These are phyloP conservation scores for Rhopalosiphum nymphaeae DNA, from an alignment of 2,888 invertebrate species.

Conservation along the genomic window DNA sequence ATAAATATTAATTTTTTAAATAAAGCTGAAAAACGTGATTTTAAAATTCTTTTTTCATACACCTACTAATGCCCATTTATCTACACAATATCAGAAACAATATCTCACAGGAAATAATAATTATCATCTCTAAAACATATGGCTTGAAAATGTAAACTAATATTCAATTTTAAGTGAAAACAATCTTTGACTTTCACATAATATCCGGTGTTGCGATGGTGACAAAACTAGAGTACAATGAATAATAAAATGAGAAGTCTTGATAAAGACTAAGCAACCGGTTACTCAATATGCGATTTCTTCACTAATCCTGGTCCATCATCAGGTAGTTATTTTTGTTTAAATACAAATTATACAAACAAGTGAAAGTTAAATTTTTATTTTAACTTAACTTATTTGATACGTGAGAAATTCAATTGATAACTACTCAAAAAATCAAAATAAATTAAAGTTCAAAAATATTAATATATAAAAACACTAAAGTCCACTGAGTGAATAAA, in stretches of 20 bases:
- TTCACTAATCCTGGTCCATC: conserved; percentile 17
- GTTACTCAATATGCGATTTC: conserved; percentile 53
- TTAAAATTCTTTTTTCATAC: not conserved
- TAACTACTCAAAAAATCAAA: not conserved
- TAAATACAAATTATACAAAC: conserved; percentile 26
- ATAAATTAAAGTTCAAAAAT: not conserved
- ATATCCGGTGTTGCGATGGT: conserved; percentile 36
- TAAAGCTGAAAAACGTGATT: not conserved
- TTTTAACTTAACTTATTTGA: not conserved
- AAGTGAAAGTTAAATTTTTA: conserved; percentile 20
- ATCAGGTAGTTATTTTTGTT: conserved; percentile 1
- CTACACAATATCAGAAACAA: not conserved
- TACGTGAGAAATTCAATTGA: not conserved
- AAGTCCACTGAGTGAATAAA: not conserved
- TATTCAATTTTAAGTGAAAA: conserved; percentile 21
- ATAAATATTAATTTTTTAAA: not conserved
- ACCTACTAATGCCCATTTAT: not conserved
- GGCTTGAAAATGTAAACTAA: not conserved
- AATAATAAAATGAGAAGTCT: conserved; percentile 30
- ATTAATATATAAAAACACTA: not conserved
- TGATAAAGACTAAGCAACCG: conserved; percentile 51
- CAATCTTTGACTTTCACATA: conserved; percentile 33
- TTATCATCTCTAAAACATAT: not conserved
- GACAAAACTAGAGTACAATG: conserved; percentile 61
- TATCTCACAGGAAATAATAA: not conserved